phyloP scores from a whole-genome alignment of 2,888 invertebrate genomes.

The Dioctria linearis region DNA sequence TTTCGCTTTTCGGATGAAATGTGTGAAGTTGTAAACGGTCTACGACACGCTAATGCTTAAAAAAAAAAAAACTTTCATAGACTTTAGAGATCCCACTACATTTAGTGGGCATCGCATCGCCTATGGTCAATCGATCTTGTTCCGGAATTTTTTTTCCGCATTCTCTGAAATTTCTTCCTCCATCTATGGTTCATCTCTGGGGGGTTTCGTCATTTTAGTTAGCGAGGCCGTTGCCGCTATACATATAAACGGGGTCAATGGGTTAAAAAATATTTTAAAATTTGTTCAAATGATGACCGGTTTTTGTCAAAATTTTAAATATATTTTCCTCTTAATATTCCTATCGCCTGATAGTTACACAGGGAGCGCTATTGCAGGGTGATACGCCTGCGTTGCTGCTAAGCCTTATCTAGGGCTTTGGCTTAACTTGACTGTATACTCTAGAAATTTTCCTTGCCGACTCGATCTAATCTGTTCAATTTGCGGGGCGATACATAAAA shows the following conservation, averaged over 20 bases:
- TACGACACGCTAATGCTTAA: conserved; percentile 6
- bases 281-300: conserved; percentile 15
- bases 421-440: not conserved
- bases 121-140: conserved; percentile 10
- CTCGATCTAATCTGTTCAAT: not conserved
- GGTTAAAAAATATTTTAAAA: conserved; percentile 23
- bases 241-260: conserved; percentile 33
- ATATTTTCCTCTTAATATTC: conserved; percentile 17
- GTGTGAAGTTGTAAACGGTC: conserved; percentile 34
- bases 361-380: too few relatives aligned
- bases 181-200: not conserved
- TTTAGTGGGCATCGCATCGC: not conserved
- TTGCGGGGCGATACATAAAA: not conserved
- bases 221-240: not conserved
- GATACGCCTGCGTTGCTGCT: too few relatives aligned
- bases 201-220: conserved; percentile 29
- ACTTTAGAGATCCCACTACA: too few relatives aligned
- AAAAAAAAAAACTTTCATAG: too few relatives aligned
- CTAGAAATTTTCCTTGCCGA: conserved; percentile 6
- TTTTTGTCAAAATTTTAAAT: conserved; percentile 4
- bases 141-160: conserved; percentile 21
- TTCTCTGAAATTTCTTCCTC: conserved; percentile 8
- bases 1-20: conserved; percentile 19
- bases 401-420: not conserved
- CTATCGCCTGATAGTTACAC: not conserved